Percentiles rank a stretch among this genome's conserved stretches.
Evolutionary conservation across 2,797 vertebrate genomes (phyloP).

Genomic region (Hoplostethus mediterraneus): DNA sequence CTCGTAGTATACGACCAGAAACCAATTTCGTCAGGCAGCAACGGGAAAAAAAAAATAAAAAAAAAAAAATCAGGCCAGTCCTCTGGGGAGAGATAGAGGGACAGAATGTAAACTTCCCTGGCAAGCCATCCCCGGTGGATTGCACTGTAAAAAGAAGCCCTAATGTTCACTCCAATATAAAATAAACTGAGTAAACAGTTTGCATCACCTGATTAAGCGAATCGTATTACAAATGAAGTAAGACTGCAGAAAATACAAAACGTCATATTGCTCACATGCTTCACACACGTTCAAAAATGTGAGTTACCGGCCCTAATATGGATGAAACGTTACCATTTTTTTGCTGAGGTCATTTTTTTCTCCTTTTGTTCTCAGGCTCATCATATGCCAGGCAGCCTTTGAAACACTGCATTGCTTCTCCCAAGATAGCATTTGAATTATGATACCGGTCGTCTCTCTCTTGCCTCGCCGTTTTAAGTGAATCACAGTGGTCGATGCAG

Average conservation of each 20-base stretch:
- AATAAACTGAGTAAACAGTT: constrained; percentile 70
- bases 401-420: constrained; percentile 36
- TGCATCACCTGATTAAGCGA: constrained; percentile 72
- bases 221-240: constrained; percentile 65
- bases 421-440: constrained; percentile 68
- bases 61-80: constrained; percentile 77
- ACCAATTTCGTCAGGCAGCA: constrained; percentile 79
- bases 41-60: constrained; percentile 69
- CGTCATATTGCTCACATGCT: constrained; percentile 6
- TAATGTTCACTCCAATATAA: constrained; percentile 68
- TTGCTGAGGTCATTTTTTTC: constrained; percentile 9
- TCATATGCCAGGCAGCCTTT: constrained; percentile 22
- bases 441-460: constrained; percentile 61
- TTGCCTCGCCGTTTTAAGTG: constrained; percentile 59
- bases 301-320: not conserved
- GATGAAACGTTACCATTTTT: constrained; percentile 3
- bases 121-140: constrained; percentile 76
- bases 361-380: not conserved
- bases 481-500: constrained; percentile 50
- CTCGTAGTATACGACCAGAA: constrained; percentile 75
- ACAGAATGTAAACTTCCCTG: constrained; percentile 83
- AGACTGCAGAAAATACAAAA: constrained; percentile 40
- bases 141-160: constrained; percentile 74
- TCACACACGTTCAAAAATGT: not conserved
- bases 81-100: constrained; percentile 78